Evolutionary conservation across 2,888 invertebrate genomes (phyloP).

Genomic region (Volucella zonaria): DNA sequence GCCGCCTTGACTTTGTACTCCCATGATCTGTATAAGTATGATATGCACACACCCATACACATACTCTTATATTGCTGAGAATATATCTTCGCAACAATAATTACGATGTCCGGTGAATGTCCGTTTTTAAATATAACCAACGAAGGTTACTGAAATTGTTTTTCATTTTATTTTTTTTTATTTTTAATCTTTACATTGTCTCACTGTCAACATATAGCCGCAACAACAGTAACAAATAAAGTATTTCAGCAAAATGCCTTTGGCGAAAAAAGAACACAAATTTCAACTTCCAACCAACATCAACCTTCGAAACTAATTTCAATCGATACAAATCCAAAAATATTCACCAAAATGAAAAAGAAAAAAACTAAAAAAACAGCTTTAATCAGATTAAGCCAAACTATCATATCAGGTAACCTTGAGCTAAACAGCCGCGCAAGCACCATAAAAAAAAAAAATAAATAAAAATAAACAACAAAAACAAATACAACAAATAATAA

Average conservation of each 20-base stretch:
- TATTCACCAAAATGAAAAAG: conserved; percentile 53
- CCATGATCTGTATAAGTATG: conserved; percentile 52
- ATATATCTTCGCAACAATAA: conserved; percentile 27
- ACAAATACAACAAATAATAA: conserved; percentile 63
- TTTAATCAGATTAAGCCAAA: conserved; percentile 70
- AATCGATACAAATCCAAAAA: conserved; percentile 65
- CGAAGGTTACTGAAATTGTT: conserved; percentile 58
- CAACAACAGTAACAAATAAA: conserved; percentile 8
- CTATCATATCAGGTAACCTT: conserved; percentile 73
- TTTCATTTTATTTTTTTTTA: conserved; percentile 32
- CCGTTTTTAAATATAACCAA: conserved; percentile 55
- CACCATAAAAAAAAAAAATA: conserved; percentile 37
- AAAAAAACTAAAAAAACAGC: conserved; percentile 43
- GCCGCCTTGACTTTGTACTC: conserved; percentile 67
- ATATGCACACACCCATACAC: neutral
- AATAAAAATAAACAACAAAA: conserved; percentile 31
- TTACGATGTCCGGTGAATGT: conserved; percentile 61
- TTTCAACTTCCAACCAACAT: conserved; percentile 21
- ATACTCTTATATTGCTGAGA: neutral
- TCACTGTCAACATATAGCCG: neutral
- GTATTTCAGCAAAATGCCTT: conserved; percentile 51
- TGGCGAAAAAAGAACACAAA: conserved; percentile 32
- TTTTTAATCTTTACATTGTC: conserved; percentile 5
- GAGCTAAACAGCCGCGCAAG: conserved; percentile 65
- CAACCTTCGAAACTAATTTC: conserved; percentile 68